Conservation (phyloP, 2,113 vertebrate species). For the Cynocephalus volans region DNA sequence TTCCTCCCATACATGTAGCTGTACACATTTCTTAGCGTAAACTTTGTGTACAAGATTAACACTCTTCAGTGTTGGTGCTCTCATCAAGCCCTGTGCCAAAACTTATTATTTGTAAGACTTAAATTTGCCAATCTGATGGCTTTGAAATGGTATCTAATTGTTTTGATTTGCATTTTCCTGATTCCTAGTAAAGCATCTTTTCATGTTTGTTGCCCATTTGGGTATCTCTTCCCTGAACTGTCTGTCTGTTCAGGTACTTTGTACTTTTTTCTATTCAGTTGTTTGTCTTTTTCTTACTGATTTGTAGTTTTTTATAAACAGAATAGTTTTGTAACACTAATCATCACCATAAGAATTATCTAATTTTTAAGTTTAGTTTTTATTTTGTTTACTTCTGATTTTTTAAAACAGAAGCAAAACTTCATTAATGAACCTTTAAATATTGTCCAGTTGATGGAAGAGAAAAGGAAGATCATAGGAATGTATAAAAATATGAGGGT, state of each 20-base stretch:
- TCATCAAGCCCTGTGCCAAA: background rate
- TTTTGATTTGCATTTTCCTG: slow-evolving; percentile 30
- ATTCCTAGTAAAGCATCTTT: background rate
- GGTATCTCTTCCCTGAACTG: slow-evolving; percentile 2
- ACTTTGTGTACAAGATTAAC: too few species aligned
- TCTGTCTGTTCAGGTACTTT: background rate
- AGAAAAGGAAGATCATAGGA: slow-evolving; percentile 8
- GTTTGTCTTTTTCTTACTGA: background rate
- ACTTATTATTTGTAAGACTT: background rate
- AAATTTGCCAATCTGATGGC: background rate
- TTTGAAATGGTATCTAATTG: background rate
- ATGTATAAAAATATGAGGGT: background rate
- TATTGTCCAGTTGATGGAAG: background rate
- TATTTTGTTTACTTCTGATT: slow-evolving; percentile 27
- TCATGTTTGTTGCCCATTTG: background rate
- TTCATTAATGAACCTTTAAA: background rate
- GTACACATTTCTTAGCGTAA: background rate
- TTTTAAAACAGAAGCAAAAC: background rate
- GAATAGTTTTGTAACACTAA: background rate
- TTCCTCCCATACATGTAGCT: background rate
- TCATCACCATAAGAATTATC: background rate
- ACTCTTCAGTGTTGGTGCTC: background rate
- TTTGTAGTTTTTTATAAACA: background rate
- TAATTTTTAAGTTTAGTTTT: slow-evolving; percentile 38
- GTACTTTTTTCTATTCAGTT: background rate